Evolutionary conservation across 1,140 invertebrate genomes (phyloP).

Genomic region (Paralvinella palmiformis): DNA sequence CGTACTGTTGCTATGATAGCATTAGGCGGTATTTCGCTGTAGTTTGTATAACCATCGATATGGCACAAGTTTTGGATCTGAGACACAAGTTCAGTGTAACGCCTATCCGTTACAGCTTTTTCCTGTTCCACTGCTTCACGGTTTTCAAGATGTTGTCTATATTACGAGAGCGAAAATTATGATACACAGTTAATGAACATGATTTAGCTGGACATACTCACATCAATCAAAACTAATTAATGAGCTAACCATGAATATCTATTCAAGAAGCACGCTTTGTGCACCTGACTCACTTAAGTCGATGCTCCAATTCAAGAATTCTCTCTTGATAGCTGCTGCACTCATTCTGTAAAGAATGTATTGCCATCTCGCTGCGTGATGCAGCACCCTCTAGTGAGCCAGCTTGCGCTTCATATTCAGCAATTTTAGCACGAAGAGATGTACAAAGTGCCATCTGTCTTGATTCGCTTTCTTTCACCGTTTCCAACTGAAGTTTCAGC

Average conservation of each 20-base stretch:
- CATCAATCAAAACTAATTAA: neutral
- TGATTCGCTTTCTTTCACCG: conserved; percentile 34
- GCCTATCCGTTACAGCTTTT: conserved; percentile 25
- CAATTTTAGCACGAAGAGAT: conserved; percentile 33
- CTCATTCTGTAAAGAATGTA: conserved; percentile 40
- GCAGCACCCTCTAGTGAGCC: conserved; percentile 39
- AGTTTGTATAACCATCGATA: conserved; percentile 25
- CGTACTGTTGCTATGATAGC: conserved; percentile 4
- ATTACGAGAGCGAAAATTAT: neutral
- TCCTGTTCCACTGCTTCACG: conserved; percentile 35
- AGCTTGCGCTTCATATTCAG: conserved; percentile 36
- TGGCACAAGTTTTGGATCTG: conserved; percentile 31
- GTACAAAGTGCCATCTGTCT: conserved; percentile 32
- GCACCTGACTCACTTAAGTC: conserved; percentile 3
- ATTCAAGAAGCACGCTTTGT: neutral
- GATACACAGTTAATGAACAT: neutral
- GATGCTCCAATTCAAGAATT: conserved; percentile 40
- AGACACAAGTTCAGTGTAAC: conserved; percentile 30
- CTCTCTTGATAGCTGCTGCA: conserved; percentile 37
- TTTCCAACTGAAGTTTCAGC: conserved; percentile 34
- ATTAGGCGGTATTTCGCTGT: conserved; percentile 19
- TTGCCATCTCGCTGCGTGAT: conserved; percentile 40
- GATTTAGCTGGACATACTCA: neutral
- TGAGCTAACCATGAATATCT: neutral
- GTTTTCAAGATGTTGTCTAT: conserved; percentile 40